Evolutionary conservation across 35 echinoderm and acorn worm species (phyloP).

Genomic region (Holothuria glaberrima): DNA sequence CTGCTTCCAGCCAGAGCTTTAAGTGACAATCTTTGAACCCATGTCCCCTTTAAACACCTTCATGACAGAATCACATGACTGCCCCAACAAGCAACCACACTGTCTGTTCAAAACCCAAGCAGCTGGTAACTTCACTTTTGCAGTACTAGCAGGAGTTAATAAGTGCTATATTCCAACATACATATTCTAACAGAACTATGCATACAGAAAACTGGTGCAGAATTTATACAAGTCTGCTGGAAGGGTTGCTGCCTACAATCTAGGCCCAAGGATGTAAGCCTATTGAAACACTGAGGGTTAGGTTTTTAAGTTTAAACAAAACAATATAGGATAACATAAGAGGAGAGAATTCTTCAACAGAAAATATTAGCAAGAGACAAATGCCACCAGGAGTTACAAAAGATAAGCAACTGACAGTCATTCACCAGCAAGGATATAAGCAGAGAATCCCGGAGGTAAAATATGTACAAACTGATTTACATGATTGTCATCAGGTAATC

Average conservation of each 20-base stretch:
- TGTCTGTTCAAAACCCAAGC: too few relatives aligned
- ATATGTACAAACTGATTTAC: conserved; percentile 2
- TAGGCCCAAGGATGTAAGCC: background rate
- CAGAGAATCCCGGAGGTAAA: background rate
- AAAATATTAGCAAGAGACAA: background rate
- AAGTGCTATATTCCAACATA: too few relatives aligned
- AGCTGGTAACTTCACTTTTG: too few relatives aligned
- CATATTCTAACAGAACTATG: too few relatives aligned
- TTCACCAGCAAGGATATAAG: background rate
- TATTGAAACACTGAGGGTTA: background rate
- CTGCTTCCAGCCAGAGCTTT: too few relatives aligned
- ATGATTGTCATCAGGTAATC: background rate
- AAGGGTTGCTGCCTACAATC: background rate
- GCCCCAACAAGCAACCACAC: too few relatives aligned
- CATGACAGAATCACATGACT: too few relatives aligned
- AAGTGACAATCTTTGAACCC: too few relatives aligned
- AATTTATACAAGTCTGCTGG: background rate
- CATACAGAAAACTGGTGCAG: too few relatives aligned
- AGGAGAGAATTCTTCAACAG: background rate
- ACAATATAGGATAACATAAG: background rate
- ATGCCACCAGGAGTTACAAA: background rate
- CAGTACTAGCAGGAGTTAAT: too few relatives aligned
- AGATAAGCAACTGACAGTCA: background rate
- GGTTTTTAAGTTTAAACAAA: background rate
- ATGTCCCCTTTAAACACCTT: too few relatives aligned